Base-by-base conservation (phyloP, 2,113 vertebrate genomes). In the Sorex fumeus region DNA sequence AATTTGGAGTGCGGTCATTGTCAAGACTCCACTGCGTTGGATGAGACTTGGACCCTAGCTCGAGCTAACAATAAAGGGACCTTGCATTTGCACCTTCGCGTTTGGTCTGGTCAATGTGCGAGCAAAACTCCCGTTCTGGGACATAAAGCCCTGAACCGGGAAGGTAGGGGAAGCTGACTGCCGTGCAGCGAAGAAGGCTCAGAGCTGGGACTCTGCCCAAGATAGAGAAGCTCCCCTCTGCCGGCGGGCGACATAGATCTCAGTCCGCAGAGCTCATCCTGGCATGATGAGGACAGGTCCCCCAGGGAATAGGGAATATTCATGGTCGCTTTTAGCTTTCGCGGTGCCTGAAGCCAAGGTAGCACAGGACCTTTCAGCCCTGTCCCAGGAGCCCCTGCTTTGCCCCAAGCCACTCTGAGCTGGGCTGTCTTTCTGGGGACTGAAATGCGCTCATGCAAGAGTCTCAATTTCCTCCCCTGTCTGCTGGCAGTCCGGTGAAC, bases 171-270 rank as follows among this genome's bases (percentile, higher is more conserved):
- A 88, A 32, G 27, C 36, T 13, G 16, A 57, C 32, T 5, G 13
- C 32, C 70, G 50, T 30, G 13, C 28, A 47, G 62, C 16, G 23
- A 50, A 53, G 9, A 28, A 43, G 75, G 45, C 10, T 8, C 6
- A 0, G 2, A 6, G 15, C 6, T 6, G 76, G 28, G 60, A 62
- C 12, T 40, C 21, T 23, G 50, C 23, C 8, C 0, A 0, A 27
- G n/a, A 53, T 3, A 18, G 60, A 81, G 84, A 19, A 62, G 34
- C 30, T 3, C n/a, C 30, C 43, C 75, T 81, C 64, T 90, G 50
- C 50, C 62, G 15, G 25, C 6, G 28, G 8, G 32, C 9, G 62
- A 50, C 11, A 32, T 15, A 12, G 50, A 60, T 21, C 27, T 75
- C 8, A 21, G 60, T 11, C 30, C 0, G 3, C 36, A 23, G 67